Percentiles rank a stretch among this genome's conserved stretches.
These are phyloP conservation scores for Sebastiscus tertius DNA, from an alignment of 2,797 vertebrate genomes.

Conservation along the genomic window DNA sequence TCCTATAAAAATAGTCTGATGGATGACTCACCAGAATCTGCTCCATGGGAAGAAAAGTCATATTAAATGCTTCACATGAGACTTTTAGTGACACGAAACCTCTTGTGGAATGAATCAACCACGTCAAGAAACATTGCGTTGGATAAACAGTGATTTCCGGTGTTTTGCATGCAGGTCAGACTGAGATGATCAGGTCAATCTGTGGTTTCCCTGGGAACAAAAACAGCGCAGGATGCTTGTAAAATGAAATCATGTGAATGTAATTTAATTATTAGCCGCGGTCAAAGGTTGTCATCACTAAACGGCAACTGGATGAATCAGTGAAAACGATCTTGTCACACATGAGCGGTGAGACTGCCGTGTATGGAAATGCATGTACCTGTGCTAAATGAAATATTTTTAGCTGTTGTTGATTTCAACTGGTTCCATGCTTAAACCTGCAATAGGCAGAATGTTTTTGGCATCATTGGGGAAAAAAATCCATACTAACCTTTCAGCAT, in stretches of 20 bases:
- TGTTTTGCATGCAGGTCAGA: neutral
- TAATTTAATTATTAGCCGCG: neutral
- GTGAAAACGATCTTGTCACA: neutral
- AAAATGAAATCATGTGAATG: constrained; percentile 10
- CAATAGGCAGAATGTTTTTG: too few relatives aligned
- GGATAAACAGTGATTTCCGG: constrained; percentile 45
- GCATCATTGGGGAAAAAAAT: too few relatives aligned
- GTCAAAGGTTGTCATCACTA: constrained; percentile 20
- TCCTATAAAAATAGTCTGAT: neutral
- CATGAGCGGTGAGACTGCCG: neutral
- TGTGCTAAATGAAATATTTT: neutral
- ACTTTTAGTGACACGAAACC: neutral
- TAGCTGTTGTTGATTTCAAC: neutral
- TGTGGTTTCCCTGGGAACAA: constrained; percentile 45
- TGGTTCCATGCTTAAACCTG: too few relatives aligned
- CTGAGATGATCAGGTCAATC: constrained; percentile 2
- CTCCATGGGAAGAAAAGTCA: constrained; percentile 22
- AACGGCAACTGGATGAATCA: constrained; percentile 9
- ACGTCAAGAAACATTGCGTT: constrained; percentile 8
- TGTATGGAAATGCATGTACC: neutral
- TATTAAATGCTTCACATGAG: neutral
- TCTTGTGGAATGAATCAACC: constrained; percentile 3
- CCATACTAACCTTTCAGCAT: too few relatives aligned
- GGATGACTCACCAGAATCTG: constrained; percentile 7
- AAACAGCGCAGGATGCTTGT: neutral